phyloP scores from a whole-genome alignment of 2,797 vertebrate species.

The Phrynocephalus vlangalii region DNA sequence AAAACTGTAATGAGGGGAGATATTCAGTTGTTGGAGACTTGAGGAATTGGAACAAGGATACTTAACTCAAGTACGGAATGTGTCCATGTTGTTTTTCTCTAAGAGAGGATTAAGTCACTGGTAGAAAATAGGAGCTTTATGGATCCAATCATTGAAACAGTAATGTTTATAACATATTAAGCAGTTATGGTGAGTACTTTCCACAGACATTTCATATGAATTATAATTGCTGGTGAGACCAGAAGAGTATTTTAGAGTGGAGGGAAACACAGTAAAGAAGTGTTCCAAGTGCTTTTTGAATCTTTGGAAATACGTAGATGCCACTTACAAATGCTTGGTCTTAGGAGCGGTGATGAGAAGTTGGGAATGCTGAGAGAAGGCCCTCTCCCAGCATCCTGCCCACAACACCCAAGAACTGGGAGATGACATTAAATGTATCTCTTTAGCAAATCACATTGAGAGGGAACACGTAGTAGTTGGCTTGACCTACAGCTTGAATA shows the following conservation, averaged over 20 bases:
- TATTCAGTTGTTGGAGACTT: too few relatives aligned
- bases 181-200: background rate
- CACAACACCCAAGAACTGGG: too few relatives aligned
- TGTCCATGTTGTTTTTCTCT: too few relatives aligned
- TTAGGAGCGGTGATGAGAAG: background rate
- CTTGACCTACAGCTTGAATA: slow-evolving; percentile 52
- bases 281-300: background rate
- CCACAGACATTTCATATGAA: background rate
- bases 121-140: background rate
- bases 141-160: background rate
- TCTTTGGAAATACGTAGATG: background rate
- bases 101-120: too few relatives aligned
- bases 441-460: background rate
- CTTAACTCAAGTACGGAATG: too few relatives aligned
- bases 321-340: background rate
- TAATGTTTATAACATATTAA: background rate
- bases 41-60: too few relatives aligned
- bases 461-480: background rate
- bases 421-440: background rate
- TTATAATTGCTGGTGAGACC: background rate
- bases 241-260: background rate
- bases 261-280: background rate
- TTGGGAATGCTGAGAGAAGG: background rate
- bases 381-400: background rate
- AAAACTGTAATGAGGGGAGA: background rate